Conservation (phyloP, 2,888 invertebrate species). For the Ophion obscuratus region DNA sequence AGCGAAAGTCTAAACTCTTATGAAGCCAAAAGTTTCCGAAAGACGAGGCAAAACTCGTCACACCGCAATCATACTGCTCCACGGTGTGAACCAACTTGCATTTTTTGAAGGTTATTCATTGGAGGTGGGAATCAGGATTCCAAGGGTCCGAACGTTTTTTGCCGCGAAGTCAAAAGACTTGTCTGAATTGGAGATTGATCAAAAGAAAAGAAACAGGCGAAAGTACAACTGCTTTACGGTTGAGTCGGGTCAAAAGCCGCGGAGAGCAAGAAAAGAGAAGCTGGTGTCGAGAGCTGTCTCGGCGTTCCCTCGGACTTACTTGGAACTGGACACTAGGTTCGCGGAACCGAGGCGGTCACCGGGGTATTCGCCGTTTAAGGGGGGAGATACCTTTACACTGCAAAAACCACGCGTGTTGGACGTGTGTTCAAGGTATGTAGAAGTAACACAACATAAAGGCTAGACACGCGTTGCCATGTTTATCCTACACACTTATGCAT, state of each 20-base stretch:
- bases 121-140: neutral
- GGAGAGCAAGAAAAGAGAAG: constrained; percentile 30
- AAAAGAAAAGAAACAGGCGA: constrained; percentile 19
- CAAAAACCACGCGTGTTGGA: too few species aligned
- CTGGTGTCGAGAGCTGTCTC: constrained; percentile 45
- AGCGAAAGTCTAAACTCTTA: constrained; percentile 70
- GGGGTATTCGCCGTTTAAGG: constrained; percentile 75
- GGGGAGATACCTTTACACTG: constrained; percentile 69
- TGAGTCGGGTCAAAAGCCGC: constrained; percentile 31
- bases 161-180: neutral
- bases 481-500: too few species aligned
- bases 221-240: constrained; percentile 57
- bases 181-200: constrained; percentile 10
- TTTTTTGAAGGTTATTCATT: neutral
- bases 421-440: too few species aligned
- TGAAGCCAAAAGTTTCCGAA: constrained; percentile 5
- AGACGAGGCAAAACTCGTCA: neutral
- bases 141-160: too few species aligned
- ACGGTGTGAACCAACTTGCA: neutral
- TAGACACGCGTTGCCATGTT: too few species aligned
- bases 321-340: constrained; percentile 76
- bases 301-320: constrained; percentile 73
- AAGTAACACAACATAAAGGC: too few species aligned
- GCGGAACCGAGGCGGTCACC: constrained; percentile 76
- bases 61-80: neutral